These are phyloP conservation scores for Pipra filicauda DNA, from an alignment of 2,113 vertebrate genomes.

Conservation along the genomic window DNA sequence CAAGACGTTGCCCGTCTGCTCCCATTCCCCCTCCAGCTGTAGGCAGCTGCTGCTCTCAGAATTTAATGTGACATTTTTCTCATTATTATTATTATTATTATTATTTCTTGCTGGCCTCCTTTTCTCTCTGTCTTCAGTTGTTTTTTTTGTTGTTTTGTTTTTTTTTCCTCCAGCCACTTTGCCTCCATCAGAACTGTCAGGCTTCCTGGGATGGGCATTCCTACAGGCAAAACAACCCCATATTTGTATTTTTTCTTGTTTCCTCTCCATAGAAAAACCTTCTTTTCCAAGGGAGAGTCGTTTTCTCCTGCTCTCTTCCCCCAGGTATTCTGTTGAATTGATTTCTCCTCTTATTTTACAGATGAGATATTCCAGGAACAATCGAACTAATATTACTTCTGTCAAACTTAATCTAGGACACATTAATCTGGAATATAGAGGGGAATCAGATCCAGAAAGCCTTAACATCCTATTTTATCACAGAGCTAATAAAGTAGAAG, in stretches of 20 bases:
- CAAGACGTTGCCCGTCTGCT: slow-evolving; percentile 71
- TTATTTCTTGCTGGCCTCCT: slow-evolving; percentile 34
- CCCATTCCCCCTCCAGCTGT: slow-evolving; percentile 44
- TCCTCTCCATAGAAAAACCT: background rate
- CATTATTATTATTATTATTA: slow-evolving; percentile 65
- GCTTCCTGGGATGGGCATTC: background rate
- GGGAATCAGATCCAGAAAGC: background rate
- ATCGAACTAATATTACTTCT: slow-evolving; percentile 26
- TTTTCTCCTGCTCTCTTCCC: slow-evolving; percentile 22
- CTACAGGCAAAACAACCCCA: background rate
- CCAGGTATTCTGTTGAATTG: slow-evolving; percentile 5
- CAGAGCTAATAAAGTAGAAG: background rate
- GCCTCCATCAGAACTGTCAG: background rate
- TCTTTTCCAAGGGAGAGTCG: background rate
- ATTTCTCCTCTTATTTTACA: slow-evolving; percentile 51
- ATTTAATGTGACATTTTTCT: slow-evolving; percentile 69
- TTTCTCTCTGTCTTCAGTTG: background rate
- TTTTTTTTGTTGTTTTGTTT: background rate
- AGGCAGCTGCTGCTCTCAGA: slow-evolving; percentile 54
- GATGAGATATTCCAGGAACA: slow-evolving; percentile 55
- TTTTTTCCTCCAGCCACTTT: background rate
- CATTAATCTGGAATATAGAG: slow-evolving; percentile 12
- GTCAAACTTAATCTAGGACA: slow-evolving; percentile 34
- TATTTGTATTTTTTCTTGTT: background rate
- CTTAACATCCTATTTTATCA: background rate